phyloP scores from a whole-genome alignment of 2,888 invertebrate genomes.

The Agrilus biguttatus region DNA sequence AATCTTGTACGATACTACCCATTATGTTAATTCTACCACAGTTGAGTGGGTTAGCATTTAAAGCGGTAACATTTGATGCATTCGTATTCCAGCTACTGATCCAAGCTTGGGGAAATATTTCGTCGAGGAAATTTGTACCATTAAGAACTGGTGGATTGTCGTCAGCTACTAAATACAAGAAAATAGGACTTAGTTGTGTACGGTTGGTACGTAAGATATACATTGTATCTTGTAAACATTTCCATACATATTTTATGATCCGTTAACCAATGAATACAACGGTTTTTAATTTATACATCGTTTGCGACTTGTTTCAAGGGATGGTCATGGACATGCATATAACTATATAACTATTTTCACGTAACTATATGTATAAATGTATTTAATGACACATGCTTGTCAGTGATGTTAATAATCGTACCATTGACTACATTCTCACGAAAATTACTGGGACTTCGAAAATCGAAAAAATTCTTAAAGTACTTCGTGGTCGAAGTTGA shows the following conservation, averaged over 20 bases:
- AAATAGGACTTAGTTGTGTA: background rate
- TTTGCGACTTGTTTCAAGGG: too few species aligned
- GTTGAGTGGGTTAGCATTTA: conserved; percentile 35
- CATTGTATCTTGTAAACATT: too few species aligned
- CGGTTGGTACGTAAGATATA: too few species aligned
- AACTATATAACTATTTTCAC: too few species aligned
- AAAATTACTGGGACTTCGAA: conserved; percentile 28
- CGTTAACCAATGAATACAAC: too few species aligned
- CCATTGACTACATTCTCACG: conserved; percentile 23
- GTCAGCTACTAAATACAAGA: conserved; percentile 10
- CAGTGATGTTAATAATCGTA: conserved; percentile 10
- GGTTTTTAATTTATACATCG: too few species aligned
- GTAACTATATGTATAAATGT: too few species aligned
- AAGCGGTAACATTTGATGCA: conserved; percentile 25
- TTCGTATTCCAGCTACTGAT: conserved; percentile 8
- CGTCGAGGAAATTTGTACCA: conserved; percentile 22
- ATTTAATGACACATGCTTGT: background rate
- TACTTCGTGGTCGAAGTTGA: conserved; percentile 12
- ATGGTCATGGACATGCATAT: too few species aligned
- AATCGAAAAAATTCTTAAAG: conserved; percentile 27
- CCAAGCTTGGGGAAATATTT: conserved; percentile 24
- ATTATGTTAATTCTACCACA: conserved; percentile 79
- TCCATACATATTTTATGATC: too few species aligned
- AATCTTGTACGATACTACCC: conserved; percentile 84
- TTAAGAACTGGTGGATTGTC: conserved; percentile 12